Evolutionary conservation across 2,888 invertebrate genomes (phyloP).

Genomic region (Argynnis bischoffii): DNA sequence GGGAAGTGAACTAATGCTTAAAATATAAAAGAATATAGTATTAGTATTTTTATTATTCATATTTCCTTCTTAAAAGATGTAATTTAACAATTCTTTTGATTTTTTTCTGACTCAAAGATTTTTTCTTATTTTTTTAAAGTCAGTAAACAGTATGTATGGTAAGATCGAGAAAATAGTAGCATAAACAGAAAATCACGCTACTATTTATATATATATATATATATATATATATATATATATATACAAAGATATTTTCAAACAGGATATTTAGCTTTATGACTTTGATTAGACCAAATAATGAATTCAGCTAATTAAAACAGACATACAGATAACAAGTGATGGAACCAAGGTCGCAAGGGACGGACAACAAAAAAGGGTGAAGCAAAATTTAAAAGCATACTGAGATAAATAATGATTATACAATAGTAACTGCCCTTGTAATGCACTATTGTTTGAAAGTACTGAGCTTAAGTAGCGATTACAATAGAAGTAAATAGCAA

Average conservation of each 20-base stretch:
- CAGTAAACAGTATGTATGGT: no score
- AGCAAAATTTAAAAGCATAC: slow-evolving; percentile 10
- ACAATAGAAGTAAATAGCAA: slow-evolving; percentile 32
- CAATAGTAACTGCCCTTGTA: slow-evolving; percentile 28
- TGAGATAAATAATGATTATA: slow-evolving; percentile 7
- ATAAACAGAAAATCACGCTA: no score
- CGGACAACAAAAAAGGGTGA: slow-evolving; percentile 33
- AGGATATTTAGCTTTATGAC: slow-evolving; percentile 6
- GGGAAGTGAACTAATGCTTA: no score
- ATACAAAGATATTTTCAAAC: slow-evolving; percentile 1
- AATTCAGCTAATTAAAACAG: slow-evolving; percentile 36
- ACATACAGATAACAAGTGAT: slow-evolving; percentile 32
- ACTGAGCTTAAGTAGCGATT: slow-evolving; percentile 26
- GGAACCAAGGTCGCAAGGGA: slow-evolving; percentile 51
- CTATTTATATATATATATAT: no score
- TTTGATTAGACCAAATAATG: slow-evolving; percentile 29
- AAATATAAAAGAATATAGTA: no score
- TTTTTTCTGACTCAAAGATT: no score
- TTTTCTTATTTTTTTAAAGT: no score
- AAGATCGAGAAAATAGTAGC: no score
- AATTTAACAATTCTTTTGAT: no score
- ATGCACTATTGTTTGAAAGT: slow-evolving; percentile 31
- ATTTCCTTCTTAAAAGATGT: no score
- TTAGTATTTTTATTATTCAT: no score
- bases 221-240: no score